Evolutionary conservation across 2,113 vertebrate species (phyloP).

Genomic region (Neotoma lepida): DNA sequence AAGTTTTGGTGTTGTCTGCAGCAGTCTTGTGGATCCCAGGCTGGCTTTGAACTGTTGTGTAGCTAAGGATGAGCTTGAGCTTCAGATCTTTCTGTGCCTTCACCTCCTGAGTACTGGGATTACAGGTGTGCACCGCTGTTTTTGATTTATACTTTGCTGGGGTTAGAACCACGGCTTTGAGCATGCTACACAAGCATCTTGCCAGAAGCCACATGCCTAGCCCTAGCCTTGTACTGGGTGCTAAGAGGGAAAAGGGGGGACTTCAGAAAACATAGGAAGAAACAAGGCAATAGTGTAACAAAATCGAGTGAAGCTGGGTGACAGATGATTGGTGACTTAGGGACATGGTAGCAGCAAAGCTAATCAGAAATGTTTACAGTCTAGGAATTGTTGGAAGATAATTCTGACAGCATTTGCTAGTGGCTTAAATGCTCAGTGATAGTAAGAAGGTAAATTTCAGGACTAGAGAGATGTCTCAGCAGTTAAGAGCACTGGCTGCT

Average conservation of each 20-base stretch:
- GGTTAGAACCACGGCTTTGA: no score
- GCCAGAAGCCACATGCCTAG: no score
- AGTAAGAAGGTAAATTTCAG: neutral
- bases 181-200: no score
- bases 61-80: neutral
- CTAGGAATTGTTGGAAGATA: neutral
- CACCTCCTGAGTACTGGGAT: neutral
- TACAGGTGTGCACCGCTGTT: neutral
- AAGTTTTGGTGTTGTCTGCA: neutral
- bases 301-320: neutral
- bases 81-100: neutral
- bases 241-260: neutral
- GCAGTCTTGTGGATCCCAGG: neutral
- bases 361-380: conserved; percentile 20
- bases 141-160: neutral
- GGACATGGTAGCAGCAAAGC: neutral
- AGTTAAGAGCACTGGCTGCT: no score
- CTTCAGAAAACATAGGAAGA: neutral
- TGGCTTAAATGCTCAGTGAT: neutral
- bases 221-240: conserved; percentile 12
- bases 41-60: neutral
- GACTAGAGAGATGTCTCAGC: no score
- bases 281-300: neutral
- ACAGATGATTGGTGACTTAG: neutral
- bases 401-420: conserved; percentile 9